A percentile compares a stretch with the other conserved stretches of the same genome.
phyloP scores from a whole-genome alignment of 2,113 vertebrate species.

The Sinocyclocheilus grahami region DNA sequence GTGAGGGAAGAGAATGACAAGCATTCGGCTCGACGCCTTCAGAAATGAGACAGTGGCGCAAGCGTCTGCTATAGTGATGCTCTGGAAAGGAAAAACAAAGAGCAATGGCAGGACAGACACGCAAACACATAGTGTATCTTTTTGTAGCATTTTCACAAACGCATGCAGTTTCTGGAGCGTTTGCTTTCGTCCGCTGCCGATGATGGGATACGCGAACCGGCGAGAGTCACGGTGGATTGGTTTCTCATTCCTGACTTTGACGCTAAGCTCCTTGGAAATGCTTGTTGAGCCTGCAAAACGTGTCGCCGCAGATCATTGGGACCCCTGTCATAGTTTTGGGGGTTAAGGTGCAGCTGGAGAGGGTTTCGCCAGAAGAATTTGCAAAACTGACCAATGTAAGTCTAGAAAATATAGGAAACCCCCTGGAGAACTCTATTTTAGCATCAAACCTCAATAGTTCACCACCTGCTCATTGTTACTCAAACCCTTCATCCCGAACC shows the following conservation, averaged over 20 bases:
- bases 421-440: neutral
- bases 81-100: conserved; percentile 8
- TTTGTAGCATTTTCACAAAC: neutral
- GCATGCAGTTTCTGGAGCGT: conserved; percentile 20
- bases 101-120: conserved; percentile 2
- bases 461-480: neutral
- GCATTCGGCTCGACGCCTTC: conserved; percentile 18
- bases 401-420: conserved; percentile 30
- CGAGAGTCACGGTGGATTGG: neutral
- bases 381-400: conserved; percentile 28
- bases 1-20: conserved; percentile 9
- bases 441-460: neutral
- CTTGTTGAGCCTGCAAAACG: conserved; percentile 76
- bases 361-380: neutral
- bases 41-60: conserved; percentile 1
- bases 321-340: conserved; percentile 58
- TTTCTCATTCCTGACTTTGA: conserved; percentile 1
- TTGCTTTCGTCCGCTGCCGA: neutral
- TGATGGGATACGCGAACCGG: neutral
- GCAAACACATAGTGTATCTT: neutral
- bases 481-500: neutral
- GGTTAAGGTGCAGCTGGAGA: conserved; percentile 28
- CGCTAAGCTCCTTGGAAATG: conserved; percentile 11
- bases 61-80: neutral
- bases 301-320: conserved; percentile 61